Base-by-base conservation (phyloP, 2,888 invertebrate species). In the Phalangium opilio region DNA sequence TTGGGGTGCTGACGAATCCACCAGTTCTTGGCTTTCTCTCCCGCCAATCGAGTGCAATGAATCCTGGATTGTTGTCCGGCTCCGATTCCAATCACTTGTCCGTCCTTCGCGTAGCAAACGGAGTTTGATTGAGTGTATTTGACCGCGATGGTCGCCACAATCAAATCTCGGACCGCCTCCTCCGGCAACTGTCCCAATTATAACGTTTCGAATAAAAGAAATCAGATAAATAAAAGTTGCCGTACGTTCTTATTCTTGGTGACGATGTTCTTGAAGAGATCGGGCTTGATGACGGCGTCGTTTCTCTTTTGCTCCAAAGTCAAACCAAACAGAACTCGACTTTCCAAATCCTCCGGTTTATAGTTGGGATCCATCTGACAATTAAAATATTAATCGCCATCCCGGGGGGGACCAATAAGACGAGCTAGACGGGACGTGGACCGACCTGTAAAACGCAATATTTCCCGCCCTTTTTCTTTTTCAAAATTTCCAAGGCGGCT, bases 101-200 rank as follows among this genome's bases (percentile, higher is more conserved):
- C 91, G 66, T 91, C 83, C 59, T 80, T 80, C 0, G 95, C 93
- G 62, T 83, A 96, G 64, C 95, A 96, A 0, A 98, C 96, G 0
- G 93, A 95, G 68, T 98, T 98, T 59, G 95, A 95, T 68, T 98
- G 96, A 0, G 96, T 93, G 64, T 91, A 98, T 65, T 98, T 98
- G 17, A 96, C 72, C 0, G 95, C 86, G 50, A 96, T 87, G 0
- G 91, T 91, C 1, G 96, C 95, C 1, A 98, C 87, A 40, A 89
- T 83, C 19, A 96, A 72, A 67, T 98, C 96, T 46, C 91, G 75
- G 3, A 89, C 62, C 1, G 87, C 91, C 11, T 69, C 70, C 15
- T 79, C 75, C 0, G 87, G 75, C 15, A 95, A 59, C 75, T 75
- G 57, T n/a, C n/a, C n/a, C n/a, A n/a, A n/a, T n/a, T n/a, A n/a